These are phyloP conservation scores for Nomada goodeniana DNA, from an alignment of 2,888 invertebrate species.

Conservation along the genomic window DNA sequence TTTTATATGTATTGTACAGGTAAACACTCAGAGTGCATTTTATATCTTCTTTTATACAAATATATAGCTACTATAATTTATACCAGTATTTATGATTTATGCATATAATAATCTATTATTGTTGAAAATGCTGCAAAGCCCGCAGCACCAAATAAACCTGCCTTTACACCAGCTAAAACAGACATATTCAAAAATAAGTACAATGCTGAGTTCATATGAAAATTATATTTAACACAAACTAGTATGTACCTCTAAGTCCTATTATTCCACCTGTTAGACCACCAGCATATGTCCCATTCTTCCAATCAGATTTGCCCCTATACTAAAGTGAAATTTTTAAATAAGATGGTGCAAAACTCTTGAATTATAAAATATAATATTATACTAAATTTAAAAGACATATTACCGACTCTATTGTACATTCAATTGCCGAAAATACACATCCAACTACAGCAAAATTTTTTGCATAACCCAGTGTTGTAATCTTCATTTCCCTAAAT, in stretches of 20 bases:
- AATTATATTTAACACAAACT: constrained; percentile 8
- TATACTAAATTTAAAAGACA: constrained; percentile 32
- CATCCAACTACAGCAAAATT: constrained; percentile 98
- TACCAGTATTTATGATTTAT: constrained; percentile 74
- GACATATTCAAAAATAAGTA: constrained; percentile 1
- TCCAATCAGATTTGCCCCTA: constrained; percentile 98
- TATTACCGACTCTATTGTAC: constrained; percentile 94
- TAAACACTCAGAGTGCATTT: constrained; percentile 55
- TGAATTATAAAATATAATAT: constrained; percentile 35
- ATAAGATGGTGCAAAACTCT: not conserved
- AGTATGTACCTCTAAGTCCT: constrained; percentile 89
- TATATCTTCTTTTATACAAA: constrained; percentile 70
- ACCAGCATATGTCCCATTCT: constrained; percentile 98
- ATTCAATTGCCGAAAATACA: constrained; percentile 97
- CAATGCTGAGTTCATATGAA: not conserved
- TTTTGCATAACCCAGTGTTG: constrained; percentile 97
- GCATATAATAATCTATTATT: constrained; percentile 98
- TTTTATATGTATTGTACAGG: constrained; percentile 62
- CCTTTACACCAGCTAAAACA: constrained; percentile 94
- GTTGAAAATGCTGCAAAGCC: constrained; percentile 99
- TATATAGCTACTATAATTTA: constrained; percentile 61
- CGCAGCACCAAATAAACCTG: constrained; percentile 96
- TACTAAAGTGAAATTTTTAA: constrained; percentile 83
- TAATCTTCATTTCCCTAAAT: constrained; percentile 95
- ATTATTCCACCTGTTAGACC: constrained; percentile 97